Conservation (phyloP, 2,797 vertebrate species). For the Dermochelys coriacea region DNA sequence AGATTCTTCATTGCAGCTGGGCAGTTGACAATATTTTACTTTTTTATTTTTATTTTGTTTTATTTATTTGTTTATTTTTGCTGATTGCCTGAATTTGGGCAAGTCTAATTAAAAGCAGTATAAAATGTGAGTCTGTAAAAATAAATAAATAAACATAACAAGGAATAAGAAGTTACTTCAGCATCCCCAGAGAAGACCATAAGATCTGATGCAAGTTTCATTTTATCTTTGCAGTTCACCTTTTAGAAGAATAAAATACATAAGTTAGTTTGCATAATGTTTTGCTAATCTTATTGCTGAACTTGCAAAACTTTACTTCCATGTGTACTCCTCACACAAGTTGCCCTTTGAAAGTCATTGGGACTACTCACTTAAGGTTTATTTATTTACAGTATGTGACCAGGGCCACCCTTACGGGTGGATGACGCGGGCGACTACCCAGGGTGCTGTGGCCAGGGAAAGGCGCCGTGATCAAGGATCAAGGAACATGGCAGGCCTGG, state of each 20-base stretch:
- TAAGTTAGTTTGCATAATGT: accelerated
- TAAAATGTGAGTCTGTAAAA: neutral
- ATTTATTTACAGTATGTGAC: neutral
- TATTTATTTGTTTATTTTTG: neutral
- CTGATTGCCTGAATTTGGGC: neutral
- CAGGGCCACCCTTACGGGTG: neutral
- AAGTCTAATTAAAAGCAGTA: neutral
- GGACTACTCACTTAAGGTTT: neutral
- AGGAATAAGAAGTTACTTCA: constrained; percentile 12
- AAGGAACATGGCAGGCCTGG: no score
- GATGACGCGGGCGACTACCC: no score
- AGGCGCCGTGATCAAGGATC: no score
- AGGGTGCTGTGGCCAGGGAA: no score
- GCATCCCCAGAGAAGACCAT: neutral
- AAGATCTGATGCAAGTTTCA: neutral
- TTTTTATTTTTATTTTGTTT: no score
- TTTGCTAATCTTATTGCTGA: neutral
- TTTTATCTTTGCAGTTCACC: neutral
- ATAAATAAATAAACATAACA: constrained; percentile 16
- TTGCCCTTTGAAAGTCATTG: neutral
- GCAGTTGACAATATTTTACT: no score
- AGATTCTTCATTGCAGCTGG: neutral
- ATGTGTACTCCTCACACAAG: neutral
- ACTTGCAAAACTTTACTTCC: neutral
- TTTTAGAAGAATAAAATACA: neutral